These are phyloP conservation scores for Trialeurodes vaporariorum DNA, from an alignment of 1,140 invertebrate species.

Conservation along the genomic window DNA sequence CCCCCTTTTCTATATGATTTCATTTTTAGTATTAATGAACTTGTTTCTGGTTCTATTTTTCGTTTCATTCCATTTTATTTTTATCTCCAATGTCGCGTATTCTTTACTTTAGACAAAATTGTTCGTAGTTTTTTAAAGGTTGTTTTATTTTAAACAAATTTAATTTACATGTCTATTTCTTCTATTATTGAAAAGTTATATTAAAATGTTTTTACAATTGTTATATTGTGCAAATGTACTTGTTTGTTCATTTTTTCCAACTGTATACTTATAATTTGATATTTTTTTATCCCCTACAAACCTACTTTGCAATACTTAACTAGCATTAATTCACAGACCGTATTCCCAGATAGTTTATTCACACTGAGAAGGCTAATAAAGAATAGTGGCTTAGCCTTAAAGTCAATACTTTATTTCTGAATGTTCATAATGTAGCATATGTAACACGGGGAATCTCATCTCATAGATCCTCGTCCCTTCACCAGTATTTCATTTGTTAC, in stretches of 20 bases:
- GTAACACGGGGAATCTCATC: neutral
- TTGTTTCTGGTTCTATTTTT: no score
- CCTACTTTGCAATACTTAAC: neutral
- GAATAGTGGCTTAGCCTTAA: neutral
- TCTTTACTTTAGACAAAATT: neutral
- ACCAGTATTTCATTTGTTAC: neutral
- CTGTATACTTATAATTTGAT: neutral
- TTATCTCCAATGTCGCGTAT: neutral
- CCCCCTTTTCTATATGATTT: neutral
- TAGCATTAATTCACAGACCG: neutral
- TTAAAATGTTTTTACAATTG: neutral
- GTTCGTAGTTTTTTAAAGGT: neutral
- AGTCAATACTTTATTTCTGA: neutral
- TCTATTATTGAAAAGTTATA: neutral
- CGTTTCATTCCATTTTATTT: neutral
- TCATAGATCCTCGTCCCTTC: neutral
- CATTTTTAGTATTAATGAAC: neutral
- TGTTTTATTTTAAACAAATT: neutral
- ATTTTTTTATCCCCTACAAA: neutral
- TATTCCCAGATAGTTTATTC: neutral
- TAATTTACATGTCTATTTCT: neutral
- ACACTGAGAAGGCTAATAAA: neutral
- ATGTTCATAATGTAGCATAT: slow-evolving; percentile 1
- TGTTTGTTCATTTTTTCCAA: neutral
- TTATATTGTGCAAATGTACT: slow-evolving; percentile 1